These are phyloP conservation scores for Epicauta chinensis DNA, from an alignment of 1,140 invertebrate genomes.

Conservation along the genomic window DNA sequence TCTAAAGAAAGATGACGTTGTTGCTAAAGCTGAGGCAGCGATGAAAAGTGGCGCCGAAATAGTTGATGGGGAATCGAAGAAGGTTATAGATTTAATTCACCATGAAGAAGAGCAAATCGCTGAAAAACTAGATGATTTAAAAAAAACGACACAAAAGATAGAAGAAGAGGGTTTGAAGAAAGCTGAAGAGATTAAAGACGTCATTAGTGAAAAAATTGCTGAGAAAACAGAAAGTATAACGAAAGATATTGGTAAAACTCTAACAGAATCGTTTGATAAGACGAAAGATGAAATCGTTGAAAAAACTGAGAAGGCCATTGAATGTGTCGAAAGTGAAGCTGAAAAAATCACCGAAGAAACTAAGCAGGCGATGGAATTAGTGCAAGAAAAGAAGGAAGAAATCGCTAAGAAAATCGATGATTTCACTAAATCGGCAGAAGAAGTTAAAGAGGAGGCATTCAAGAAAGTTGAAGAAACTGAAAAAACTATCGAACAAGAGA, in stretches of 20 bases:
- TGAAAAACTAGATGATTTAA: background rate
- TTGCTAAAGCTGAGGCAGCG: background rate
- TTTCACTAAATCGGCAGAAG: background rate
- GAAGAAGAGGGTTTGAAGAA: background rate
- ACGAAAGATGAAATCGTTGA: background rate
- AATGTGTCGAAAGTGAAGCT: constrained; percentile 1
- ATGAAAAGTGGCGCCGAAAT: background rate
- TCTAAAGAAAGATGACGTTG: constrained; percentile 4
- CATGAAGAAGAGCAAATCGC: constrained; percentile 4
- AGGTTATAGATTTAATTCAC: no score
- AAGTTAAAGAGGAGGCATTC: constrained; percentile 3
- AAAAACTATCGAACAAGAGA: background rate
- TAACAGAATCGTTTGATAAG: constrained; percentile 1
- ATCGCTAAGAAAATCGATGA: no score
- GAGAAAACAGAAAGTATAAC: background rate
- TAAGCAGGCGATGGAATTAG: background rate
- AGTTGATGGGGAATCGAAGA: background rate
- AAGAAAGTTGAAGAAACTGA: constrained; percentile 4
- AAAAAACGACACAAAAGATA: background rate
- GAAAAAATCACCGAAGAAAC: no score
- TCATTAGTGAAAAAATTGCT: constrained; percentile 4
- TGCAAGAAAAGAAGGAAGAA: no score
- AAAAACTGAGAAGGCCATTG: background rate
- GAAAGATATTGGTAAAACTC: background rate
- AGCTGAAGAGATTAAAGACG: background rate